Conservation (phyloP, 2,113 vertebrate species). For the Python bivittatus region DNA sequence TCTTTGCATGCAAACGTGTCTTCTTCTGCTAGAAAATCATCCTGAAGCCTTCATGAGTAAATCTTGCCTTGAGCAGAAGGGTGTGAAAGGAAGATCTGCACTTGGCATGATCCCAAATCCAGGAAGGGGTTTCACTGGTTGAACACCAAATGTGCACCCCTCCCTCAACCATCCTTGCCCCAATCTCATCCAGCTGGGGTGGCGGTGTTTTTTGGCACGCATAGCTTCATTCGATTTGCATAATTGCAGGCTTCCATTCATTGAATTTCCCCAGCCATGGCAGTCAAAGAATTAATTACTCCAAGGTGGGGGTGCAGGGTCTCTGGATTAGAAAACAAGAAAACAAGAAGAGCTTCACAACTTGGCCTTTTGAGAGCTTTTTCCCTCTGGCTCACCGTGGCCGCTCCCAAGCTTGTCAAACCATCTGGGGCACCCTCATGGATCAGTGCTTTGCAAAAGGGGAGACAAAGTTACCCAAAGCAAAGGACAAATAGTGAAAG, state of each 20-base stretch:
- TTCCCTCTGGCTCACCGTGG: slow-evolving; percentile 59
- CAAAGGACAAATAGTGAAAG: not conserved
- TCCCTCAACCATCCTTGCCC: not conserved
- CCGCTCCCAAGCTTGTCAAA: slow-evolving; percentile 67
- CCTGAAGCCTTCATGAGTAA: not conserved
- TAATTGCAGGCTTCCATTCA: slow-evolving; percentile 64
- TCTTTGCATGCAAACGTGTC: not conserved
- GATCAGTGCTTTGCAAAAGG: slow-evolving; percentile 66
- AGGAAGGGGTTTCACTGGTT: not conserved
- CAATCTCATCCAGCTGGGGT: not conserved
- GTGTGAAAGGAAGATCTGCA: accelerated
- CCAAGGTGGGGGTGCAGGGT: slow-evolving; percentile 61
- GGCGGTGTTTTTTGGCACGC: slow-evolving; percentile 34
- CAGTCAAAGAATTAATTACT: slow-evolving; percentile 76
- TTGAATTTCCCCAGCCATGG: slow-evolving; percentile 46
- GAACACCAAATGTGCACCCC: not conserved
- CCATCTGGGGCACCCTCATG: slow-evolving; percentile 55
- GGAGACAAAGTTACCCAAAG: slow-evolving; percentile 23
- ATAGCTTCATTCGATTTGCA: slow-evolving; percentile 33
- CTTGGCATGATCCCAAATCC: accelerated
- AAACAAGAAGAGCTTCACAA: slow-evolving; percentile 68
- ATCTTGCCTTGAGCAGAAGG: not conserved
- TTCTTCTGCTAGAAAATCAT: too few species aligned
- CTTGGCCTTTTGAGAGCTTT: slow-evolving; percentile 62
- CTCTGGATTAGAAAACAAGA: slow-evolving; percentile 36